A percentile compares a stretch with the other conserved stretches of the same genome.
phyloP scores from a whole-genome alignment of 2,797 vertebrate genomes.

The Nyctibius grandis region DNA sequence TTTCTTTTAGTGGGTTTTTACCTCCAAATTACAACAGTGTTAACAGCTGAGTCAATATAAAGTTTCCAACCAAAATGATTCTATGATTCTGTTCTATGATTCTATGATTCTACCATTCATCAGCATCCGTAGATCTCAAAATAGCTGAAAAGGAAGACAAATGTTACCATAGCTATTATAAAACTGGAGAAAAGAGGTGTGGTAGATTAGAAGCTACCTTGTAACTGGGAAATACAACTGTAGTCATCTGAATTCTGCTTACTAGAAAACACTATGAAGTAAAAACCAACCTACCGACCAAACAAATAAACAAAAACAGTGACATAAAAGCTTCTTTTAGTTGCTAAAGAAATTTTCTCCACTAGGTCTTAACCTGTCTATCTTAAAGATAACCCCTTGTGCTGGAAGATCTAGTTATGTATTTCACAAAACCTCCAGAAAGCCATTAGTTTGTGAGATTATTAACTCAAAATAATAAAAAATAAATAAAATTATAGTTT shows the following conservation, averaged over 20 bases:
- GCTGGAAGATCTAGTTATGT: not conserved
- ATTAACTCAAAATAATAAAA: not conserved
- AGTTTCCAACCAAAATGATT: too few relatives aligned
- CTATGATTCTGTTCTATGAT: too few relatives aligned
- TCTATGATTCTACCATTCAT: too few relatives aligned
- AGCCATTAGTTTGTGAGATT: accelerated
- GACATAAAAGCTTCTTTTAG: not conserved
- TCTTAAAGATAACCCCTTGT: not conserved
- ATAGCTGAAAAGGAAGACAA: not conserved
- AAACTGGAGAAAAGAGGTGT: not conserved
- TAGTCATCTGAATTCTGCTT: not conserved
- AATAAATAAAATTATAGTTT: not conserved
- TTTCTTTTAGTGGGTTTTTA: not conserved
- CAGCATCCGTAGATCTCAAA: not conserved
- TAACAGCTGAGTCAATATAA: not conserved
- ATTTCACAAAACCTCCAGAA: not conserved
- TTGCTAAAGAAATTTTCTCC: not conserved
- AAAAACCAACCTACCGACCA: accelerated
- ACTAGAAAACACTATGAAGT: not conserved
- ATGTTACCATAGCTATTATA: not conserved
- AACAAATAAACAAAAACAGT: accelerated
- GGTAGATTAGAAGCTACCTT: not conserved
- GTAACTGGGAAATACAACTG: not conserved
- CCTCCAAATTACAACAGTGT: not conserved
- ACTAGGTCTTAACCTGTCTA: not conserved